Conservation (phyloP, 2,888 invertebrate species). For the Mesorhabditis belari region DNA sequence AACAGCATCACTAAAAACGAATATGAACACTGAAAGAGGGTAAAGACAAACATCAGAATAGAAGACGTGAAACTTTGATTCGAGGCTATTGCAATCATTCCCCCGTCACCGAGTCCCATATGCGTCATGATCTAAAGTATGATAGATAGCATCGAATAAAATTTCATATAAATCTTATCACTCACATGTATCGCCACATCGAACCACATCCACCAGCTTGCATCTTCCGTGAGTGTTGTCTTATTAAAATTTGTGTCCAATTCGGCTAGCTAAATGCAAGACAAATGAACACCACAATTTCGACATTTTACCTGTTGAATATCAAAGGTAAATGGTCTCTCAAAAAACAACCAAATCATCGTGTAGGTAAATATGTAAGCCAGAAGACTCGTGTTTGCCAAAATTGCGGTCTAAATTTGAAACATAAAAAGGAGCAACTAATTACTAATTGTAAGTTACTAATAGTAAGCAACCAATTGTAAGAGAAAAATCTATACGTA, state of each 20-base stretch:
- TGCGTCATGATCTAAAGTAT: background rate
- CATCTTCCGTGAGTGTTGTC: background rate
- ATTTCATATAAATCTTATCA: background rate
- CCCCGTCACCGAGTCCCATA: background rate
- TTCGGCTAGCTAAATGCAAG: no score
- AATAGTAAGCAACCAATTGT: no score
- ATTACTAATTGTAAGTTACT: no score
- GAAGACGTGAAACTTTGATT: background rate
- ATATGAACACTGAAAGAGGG: no score
- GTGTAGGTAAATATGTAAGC: background rate
- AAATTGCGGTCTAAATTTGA: background rate
- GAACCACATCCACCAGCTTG: background rate
- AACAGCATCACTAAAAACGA: background rate
- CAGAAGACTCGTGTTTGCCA: background rate
- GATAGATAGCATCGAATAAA: no score
- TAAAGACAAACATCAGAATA: background rate
- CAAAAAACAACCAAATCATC: background rate
- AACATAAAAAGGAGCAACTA: no score
- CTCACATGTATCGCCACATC: background rate
- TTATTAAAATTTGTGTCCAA: no score
- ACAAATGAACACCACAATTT: no score
- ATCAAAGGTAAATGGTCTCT: background rate
- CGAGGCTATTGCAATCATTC: background rate
- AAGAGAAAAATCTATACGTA: no score
- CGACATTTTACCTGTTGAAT: background rate